phyloP scores from a whole-genome alignment of 2,888 invertebrate genomes.

The Smittia aterrima region DNA sequence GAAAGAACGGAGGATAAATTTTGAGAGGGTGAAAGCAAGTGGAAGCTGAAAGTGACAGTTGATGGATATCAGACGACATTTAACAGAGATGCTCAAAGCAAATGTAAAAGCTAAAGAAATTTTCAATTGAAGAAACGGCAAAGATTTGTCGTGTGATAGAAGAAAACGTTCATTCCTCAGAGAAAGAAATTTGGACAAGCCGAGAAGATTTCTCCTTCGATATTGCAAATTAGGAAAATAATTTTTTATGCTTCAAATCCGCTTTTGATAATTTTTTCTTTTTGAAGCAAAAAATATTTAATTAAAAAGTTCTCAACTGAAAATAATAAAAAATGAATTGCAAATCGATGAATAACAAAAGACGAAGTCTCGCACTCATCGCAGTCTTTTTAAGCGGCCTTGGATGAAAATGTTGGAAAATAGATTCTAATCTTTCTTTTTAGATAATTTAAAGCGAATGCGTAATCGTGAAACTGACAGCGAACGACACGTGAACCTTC shows the following conservation, averaged over 20 bases:
- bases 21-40: slow-evolving; percentile 8
- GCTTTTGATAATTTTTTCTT: neutral
- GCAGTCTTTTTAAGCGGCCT: neutral
- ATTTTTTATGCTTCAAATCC: slow-evolving; percentile 34
- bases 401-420: neutral
- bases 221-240: slow-evolving; percentile 18
- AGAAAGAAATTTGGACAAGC: neutral
- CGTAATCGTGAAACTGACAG: neutral
- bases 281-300: slow-evolving; percentile 7
- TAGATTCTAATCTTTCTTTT: slow-evolving; percentile 10
- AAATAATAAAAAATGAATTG: slow-evolving; percentile 15
- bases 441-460: neutral
- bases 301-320: slow-evolving; percentile 27
- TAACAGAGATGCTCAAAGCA: neutral
- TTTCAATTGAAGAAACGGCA: slow-evolving; percentile 22
- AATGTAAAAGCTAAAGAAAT: neutral
- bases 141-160: slow-evolving; percentile 22
- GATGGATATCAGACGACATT: slow-evolving; percentile 24
- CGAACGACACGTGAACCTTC: neutral
- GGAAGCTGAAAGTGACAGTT: slow-evolving; percentile 22
- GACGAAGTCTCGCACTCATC: neutral
- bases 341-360: slow-evolving; percentile 37
- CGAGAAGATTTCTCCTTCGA: slow-evolving; percentile 6
- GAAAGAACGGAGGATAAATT: neutral
- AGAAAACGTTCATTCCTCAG: neutral